phyloP scores from a whole-genome alignment of 2,113 vertebrate genomes.

The Aphyosemion australe region DNA sequence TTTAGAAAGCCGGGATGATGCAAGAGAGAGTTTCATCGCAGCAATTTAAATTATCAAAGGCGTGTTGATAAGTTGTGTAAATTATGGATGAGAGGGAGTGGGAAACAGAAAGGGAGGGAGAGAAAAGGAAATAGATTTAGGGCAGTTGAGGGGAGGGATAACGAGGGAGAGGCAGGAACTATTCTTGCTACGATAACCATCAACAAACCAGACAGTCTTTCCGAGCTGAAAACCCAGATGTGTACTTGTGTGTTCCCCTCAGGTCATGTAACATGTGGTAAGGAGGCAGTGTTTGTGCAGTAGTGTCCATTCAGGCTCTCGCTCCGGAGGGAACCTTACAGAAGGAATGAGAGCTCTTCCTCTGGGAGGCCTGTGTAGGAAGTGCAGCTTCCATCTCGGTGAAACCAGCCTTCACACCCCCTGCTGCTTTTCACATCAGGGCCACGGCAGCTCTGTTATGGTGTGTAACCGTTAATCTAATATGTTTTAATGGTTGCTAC shows the following conservation, averaged over 20 bases:
- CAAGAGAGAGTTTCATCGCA: constrained; percentile 37
- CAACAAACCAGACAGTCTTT: constrained; percentile 59
- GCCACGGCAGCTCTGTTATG: constrained; percentile 26
- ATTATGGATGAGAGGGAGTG: constrained; percentile 26
- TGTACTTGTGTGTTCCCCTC: constrained; percentile 51
- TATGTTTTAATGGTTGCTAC: constrained; percentile 34
- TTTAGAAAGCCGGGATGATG: constrained; percentile 30
- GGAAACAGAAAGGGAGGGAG: constrained; percentile 4
- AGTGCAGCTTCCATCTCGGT: constrained; percentile 60
- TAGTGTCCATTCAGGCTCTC: constrained; percentile 54
- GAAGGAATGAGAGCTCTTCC: constrained; percentile 68
- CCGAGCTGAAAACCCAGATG: constrained; percentile 66
- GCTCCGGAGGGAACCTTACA: constrained; percentile 60
- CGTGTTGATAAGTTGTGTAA: constrained; percentile 45
- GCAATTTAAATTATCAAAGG: constrained; percentile 39
- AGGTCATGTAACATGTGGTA: constrained; percentile 65
- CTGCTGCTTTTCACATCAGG: constrained; percentile 70
- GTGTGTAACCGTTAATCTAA: constrained; percentile 44
- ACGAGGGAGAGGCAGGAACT: constrained; percentile 44
- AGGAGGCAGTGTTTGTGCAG: constrained; percentile 45
- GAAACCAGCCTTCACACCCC: constrained; percentile 48
- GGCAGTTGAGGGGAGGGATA: constrained; percentile 7
- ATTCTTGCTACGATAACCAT: constrained; percentile 55
- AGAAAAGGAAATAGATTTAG: constrained; percentile 25
- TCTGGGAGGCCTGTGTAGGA: constrained; percentile 70